Percentiles rank a stretch among this genome's conserved stretches.
Evolutionary conservation across 2,888 invertebrate genomes (phyloP).

Genomic region (Xestia rhomboidea): DNA sequence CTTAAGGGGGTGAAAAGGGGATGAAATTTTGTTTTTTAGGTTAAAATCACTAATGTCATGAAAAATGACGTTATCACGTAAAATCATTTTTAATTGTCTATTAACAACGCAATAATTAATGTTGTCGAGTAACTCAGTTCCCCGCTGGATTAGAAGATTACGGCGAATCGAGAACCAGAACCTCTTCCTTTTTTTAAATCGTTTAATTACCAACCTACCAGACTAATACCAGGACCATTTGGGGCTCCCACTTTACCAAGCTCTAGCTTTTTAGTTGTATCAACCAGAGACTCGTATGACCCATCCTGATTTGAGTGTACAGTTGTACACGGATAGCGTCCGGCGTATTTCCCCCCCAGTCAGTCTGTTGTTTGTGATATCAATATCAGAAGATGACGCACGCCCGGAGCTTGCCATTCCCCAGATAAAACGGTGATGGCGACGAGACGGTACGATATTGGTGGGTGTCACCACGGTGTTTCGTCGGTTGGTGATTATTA

Average conservation of each 20-base stretch:
- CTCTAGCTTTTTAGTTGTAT: background rate
- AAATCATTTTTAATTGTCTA: too few species aligned
- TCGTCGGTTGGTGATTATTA: background rate
- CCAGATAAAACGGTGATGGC: background rate
- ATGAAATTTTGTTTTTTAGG: too few species aligned
- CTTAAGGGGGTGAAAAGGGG: too few species aligned
- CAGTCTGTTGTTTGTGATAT: slow-evolving; percentile 8
- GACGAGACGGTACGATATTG: background rate
- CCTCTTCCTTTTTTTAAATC: too few species aligned
- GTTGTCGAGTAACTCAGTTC: background rate
- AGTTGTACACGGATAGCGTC: slow-evolving; percentile 3
- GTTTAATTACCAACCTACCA: background rate
- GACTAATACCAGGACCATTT: background rate
- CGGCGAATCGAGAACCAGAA: too few species aligned
- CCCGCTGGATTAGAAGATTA: background rate
- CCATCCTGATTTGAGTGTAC: slow-evolving; percentile 11
- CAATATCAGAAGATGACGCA: slow-evolving; percentile 27
- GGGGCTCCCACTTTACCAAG: background rate
- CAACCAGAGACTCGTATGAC: slow-evolving; percentile 13
- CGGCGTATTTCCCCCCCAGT: slow-evolving; percentile 21
- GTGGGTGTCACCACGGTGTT: background rate
- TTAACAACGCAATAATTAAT: background rate
- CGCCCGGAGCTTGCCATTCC: background rate
- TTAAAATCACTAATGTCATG: too few species aligned
- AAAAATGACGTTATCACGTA: too few species aligned